These are phyloP conservation scores for Plecotus auritus DNA, from an alignment of 2,113 vertebrate species.

Conservation along the genomic window DNA sequence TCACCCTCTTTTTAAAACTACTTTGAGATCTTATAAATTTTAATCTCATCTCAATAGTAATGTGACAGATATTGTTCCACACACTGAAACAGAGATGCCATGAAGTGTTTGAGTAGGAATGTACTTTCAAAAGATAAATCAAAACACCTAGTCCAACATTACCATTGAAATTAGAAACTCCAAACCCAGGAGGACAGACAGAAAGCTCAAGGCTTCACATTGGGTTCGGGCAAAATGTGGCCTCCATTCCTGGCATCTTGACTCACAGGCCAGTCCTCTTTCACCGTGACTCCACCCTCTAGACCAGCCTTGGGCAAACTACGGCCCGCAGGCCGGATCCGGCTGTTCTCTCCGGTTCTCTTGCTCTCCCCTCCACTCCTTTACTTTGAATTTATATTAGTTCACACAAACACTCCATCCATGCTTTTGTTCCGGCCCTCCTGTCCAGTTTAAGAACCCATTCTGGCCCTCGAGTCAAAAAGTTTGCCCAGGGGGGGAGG, in stretches of 20 bases:
- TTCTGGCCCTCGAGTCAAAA: too few relatives aligned
- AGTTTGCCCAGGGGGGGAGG: too few relatives aligned
- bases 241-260: neutral
- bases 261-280: neutral
- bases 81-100: neutral
- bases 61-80: neutral
- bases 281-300: neutral
- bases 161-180: neutral
- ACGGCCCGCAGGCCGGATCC: too few relatives aligned
- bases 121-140: neutral
- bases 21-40: neutral
- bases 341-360: too few relatives aligned
- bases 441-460: too few relatives aligned
- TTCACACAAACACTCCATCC: too few relatives aligned
- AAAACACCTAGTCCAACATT: neutral
- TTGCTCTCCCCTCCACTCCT: too few relatives aligned
- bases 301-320: too few relatives aligned
- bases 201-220: neutral
- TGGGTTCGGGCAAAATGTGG: neutral
- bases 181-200: neutral
- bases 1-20: neutral
- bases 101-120: neutral
- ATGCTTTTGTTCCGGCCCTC: too few relatives aligned
- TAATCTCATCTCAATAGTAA: neutral
- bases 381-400: too few relatives aligned